Evolutionary conservation across 2,797 vertebrate species (phyloP), one percentile per base, ranked within the genome.

Genomic region (Gambelia wislizenii): DNA sequence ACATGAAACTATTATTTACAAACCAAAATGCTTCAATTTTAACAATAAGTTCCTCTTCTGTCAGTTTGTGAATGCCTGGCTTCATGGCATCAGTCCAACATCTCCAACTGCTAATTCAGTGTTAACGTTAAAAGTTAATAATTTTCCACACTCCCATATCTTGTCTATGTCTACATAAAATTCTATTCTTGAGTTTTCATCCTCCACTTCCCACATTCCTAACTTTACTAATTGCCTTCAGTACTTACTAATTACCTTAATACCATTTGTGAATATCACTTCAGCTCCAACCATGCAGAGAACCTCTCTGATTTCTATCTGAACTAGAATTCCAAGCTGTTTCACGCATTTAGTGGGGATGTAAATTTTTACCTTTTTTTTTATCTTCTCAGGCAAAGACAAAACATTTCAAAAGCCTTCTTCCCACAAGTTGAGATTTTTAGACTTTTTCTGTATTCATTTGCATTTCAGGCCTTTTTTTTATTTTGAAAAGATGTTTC

Each of bases 201-300:
- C 9, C 14, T 74, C 83, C 52, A 27, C 83, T 39, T 78, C 76
- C 52, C 20, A 56, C 52, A 80, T 6, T 39, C n/a, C 49, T 22
- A 14, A 16, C n/a, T 72, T 74, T 74, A 84, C 22, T 74, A 54
- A 84, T 84, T 54, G 42, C 22, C 20, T 74, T 36, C 52, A 84
- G 49, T 56, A 3, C 54, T 20, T 56, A 56, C 16, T 56, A 56
- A 56, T 56, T 18, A 56, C 54, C 54, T 84, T 30, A 56, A 52
- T 27, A 84, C 49, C 42, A 83, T 70, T 52, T 84, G 20, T 56
- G 49, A 72, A 70, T 52, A 84, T n/a, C 18, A 84, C 82, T n/a
- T 70, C 47, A 84, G 44, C 30, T 9, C 49, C 76, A 47, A 30
- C 30, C 44, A 83, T n/a, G 18, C 16, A 67, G 36, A 33, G 49